Evolutionary conservation across 2,113 vertebrate species (phyloP), one percentile per base, ranked within the genome.

Genomic region (Peromyscus maniculatus): DNA sequence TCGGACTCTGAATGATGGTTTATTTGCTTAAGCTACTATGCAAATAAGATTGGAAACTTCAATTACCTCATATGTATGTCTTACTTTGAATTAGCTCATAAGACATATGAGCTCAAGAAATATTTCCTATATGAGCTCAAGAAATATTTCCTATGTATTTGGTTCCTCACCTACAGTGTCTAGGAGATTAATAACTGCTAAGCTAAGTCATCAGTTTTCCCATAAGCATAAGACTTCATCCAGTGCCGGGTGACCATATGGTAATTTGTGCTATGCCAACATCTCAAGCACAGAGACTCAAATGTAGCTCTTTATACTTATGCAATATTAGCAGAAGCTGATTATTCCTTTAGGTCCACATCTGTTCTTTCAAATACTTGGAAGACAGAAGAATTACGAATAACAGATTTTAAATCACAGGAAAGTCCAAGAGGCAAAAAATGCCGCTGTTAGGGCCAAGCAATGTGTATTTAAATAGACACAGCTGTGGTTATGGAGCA

Each of bases 281-380:
- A 24, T 33, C 80, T 72, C 46, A 74, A 91, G 83, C 33, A n/a
- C 0, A 75, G 87, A 93, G 79, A 31, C 12, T 17, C 52, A 80
- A 66, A 78, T 13, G 10, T 3, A 77, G 33, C 28, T 71, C n/a
- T 75, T 87, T 19, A 72, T 87, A 33, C 57, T 69, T 67, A 83
- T 72, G 64, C 7, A 71, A 75, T 82, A 89, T 82, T 80, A 94
- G n/a, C 21, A 59, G 91, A 77, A 89, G 75, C 15, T 94, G 93
- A 96, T 96, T 95, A 95, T 94, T 95, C 96, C 89, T 96, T 39
- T 78, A 96, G 91, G 87, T 96, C 55, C 77, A 96, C 97, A 97
- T 97, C 96, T 98, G 97, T 96, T 97, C 93, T 84, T 92, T 91
- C 94, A 87, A 95, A 96, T 95, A 93, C 49, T 89, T 95, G 96